Percentiles rank a stretch among this genome's conserved stretches.
Conservation (phyloP, 2,797 vertebrate species). For the Xenops minutus region DNA sequence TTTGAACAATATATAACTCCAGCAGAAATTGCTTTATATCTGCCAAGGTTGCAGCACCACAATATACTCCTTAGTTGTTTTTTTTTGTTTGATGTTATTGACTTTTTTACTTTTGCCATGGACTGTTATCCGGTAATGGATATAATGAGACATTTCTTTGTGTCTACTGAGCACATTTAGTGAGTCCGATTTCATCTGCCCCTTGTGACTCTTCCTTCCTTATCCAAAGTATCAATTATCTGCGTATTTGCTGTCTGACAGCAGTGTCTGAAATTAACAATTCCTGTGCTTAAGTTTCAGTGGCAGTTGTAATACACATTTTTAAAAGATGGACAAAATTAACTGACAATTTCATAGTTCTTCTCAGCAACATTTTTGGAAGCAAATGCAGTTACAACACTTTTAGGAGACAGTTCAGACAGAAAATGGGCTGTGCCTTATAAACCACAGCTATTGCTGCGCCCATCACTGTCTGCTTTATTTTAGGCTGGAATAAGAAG, state of each 20-base stretch:
- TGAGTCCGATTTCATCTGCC: not conserved
- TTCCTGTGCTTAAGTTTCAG: not conserved
- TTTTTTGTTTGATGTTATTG: not conserved
- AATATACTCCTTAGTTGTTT: not conserved
- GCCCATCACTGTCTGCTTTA: not conserved
- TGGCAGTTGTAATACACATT: not conserved
- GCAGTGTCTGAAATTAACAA: not conserved
- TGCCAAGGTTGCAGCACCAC: not conserved
- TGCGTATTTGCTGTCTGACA: slow-evolving; percentile 5
- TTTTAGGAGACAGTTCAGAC: not conserved
- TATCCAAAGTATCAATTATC: not conserved
- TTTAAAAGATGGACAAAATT: not conserved
- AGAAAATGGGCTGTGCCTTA: not conserved
- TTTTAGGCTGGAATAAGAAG: not conserved
- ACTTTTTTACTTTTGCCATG: not conserved
- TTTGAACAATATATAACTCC: not conserved
- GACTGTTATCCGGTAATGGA: not conserved
- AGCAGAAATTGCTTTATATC: not conserved
- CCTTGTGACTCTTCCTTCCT: not conserved
- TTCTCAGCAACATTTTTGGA: not conserved
- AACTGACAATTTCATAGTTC: not conserved
- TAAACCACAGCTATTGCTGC: not conserved
- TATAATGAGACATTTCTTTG: not conserved
- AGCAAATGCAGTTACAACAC: not conserved
- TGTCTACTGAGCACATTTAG: not conserved